A percentile compares a stretch with the other conserved stretches of the same genome.
Evolutionary conservation across 2,888 invertebrate genomes (phyloP).

Genomic region (Megamerina dolium): DNA sequence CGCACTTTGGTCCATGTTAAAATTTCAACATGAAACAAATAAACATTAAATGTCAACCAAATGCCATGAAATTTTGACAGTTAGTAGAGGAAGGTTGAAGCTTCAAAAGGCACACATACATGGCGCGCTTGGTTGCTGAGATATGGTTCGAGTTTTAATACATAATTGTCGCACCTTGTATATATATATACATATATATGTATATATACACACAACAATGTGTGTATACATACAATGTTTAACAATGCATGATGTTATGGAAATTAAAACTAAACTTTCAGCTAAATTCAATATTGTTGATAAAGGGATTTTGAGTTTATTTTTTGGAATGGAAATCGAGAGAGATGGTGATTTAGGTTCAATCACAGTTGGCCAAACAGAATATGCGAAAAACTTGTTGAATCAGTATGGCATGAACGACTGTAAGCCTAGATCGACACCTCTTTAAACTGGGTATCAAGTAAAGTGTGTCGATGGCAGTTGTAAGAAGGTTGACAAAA

Average conservation of each 20-base stretch:
- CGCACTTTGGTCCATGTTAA: too few relatives aligned
- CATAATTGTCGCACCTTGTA: too few relatives aligned
- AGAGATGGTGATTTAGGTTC: constrained; percentile 15
- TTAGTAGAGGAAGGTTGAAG: too few relatives aligned
- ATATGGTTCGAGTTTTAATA: too few relatives aligned
- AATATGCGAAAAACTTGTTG: constrained; percentile 16
- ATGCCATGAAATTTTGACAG: too few relatives aligned
- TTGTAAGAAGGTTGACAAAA: constrained; percentile 9
- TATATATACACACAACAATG: too few relatives aligned
- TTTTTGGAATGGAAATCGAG: constrained; percentile 16
- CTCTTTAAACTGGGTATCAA: constrained; percentile 15
- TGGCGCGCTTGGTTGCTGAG: too few relatives aligned
- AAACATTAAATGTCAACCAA: too few relatives aligned
- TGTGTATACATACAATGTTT: too few relatives aligned
- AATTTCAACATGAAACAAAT: too few relatives aligned
- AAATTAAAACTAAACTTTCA: constrained; percentile 8
- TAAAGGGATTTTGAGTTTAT: constrained; percentile 9
- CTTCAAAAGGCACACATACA: too few relatives aligned
- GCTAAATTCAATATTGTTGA: constrained; percentile 8
- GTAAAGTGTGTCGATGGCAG: constrained; percentile 8
- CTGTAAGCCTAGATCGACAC: constrained; percentile 15
- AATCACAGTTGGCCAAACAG: constrained; percentile 14
- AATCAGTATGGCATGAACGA: constrained; percentile 15
- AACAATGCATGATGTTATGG: constrained; percentile 4
- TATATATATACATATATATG: too few relatives aligned